Percentiles rank a stretch among this genome's conserved stretches.
phyloP scores from a whole-genome alignment of 2,113 vertebrate species.

The Silurus glanis region DNA sequence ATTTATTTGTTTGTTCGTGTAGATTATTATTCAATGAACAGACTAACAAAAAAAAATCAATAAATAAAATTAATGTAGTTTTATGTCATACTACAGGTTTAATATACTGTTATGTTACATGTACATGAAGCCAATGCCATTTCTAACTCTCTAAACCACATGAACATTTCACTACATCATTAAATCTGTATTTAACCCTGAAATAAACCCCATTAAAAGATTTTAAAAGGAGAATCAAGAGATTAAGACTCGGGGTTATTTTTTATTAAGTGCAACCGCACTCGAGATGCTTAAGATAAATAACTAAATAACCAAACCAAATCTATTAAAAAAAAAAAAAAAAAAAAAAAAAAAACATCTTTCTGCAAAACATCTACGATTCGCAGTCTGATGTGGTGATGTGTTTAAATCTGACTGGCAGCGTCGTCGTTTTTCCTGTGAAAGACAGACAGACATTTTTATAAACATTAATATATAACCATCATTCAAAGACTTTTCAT shows the following conservation, averaged over 20 bases:
- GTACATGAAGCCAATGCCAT: background rate
- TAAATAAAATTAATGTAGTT: background rate
- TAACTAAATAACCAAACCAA: background rate
- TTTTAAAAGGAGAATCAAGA: background rate
- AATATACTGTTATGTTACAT: constrained; percentile 4
- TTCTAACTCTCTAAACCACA: background rate
- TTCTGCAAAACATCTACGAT: background rate
- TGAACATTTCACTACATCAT: background rate
- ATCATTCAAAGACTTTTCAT: background rate
- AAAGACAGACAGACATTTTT: constrained; percentile 11
- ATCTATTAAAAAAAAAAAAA: background rate
- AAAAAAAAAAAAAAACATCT: background rate
- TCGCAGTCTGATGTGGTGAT: background rate
- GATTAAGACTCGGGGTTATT: background rate
- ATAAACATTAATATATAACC: background rate
- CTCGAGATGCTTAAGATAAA: background rate
- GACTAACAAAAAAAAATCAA: background rate
- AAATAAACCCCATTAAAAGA: background rate
- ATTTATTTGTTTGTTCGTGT: background rate
- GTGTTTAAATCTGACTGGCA: constrained; percentile 68
- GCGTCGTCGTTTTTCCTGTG: constrained; percentile 64
- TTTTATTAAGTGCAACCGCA: constrained; percentile 32
- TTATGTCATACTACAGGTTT: constrained; percentile 3
- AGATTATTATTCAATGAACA: background rate
- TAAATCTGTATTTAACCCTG: background rate